phyloP scores from a whole-genome alignment of 2,113 vertebrate species.

The Apteryx owenii region DNA sequence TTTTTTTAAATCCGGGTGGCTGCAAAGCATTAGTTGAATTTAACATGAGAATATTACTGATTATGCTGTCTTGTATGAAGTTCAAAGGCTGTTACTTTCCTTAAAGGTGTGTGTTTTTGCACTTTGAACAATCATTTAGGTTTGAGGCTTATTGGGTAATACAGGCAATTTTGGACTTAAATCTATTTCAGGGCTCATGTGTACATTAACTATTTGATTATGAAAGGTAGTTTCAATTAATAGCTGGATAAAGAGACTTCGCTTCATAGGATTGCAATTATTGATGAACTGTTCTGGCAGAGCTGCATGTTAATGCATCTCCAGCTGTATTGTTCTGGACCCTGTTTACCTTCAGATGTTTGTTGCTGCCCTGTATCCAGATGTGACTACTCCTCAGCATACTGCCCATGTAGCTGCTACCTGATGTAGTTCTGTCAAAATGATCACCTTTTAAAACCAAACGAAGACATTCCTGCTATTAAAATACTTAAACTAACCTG shows the following conservation, averaged over 20 bases:
- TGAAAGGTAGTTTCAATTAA: not conserved
- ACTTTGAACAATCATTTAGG: not conserved
- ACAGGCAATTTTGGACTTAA: not conserved
- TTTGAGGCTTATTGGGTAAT: not conserved
- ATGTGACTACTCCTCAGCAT: not conserved
- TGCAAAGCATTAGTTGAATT: not conserved
- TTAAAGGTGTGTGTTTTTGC: not conserved
- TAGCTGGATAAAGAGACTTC: not conserved
- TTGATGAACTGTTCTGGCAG: not conserved
- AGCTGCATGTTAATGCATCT: not conserved
- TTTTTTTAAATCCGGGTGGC: not conserved
- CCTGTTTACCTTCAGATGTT: not conserved
- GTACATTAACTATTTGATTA: not conserved
- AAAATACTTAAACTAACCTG: not conserved
- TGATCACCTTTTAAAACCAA: not conserved
- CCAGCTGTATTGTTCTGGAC: not conserved
- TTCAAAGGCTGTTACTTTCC: not conserved
- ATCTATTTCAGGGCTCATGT: not conserved
- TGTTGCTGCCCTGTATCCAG: not conserved
- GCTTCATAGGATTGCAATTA: not conserved
- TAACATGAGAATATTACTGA: not conserved
- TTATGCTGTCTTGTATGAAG: not conserved
- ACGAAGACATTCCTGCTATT: not conserved
- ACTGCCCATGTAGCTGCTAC: not conserved
- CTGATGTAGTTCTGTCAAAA: not conserved